Evolutionary conservation across 2,888 invertebrate species (phyloP).

Genomic region (Rotaria magnacalcarata): DNA sequence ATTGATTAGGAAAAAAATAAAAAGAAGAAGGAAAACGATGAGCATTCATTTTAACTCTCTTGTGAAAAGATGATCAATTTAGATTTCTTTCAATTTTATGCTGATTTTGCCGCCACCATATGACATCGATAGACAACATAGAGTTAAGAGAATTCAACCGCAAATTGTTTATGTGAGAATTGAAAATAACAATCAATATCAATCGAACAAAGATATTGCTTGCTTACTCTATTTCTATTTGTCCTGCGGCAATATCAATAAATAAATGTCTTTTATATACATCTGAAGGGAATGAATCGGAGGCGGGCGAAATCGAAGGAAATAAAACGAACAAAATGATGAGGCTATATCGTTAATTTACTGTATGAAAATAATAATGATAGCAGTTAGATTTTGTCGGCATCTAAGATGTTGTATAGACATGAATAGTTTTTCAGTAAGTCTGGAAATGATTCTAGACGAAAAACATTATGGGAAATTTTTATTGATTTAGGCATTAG

Average conservation of each 20-base stretch:
- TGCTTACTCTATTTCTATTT: not conserved
- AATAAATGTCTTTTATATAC: not conserved
- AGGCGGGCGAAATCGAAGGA: conserved; percentile 15
- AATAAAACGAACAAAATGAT: not conserved
- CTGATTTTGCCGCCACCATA: not conserved
- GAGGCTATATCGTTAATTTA: not conserved
- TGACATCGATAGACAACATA: conserved; percentile 9
- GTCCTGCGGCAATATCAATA: conserved; percentile 17
- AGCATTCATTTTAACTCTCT: not conserved
- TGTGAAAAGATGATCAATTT: not conserved
- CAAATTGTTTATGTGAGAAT: conserved; percentile 18
- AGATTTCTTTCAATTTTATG: not conserved
- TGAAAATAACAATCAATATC: conserved; percentile 21
- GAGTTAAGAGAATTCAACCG: not conserved
- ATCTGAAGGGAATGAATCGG: not conserved
- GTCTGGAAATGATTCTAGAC: not conserved
- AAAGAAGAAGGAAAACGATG: not conserved
- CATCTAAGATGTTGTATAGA: not conserved
- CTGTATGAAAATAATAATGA: not conserved
- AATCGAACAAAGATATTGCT: not conserved
- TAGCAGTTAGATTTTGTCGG: not conserved
- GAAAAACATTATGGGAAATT: not conserved
- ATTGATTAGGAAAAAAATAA: too few species aligned
- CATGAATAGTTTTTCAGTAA: not conserved
- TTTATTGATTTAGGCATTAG: not conserved